phyloP scores from a whole-genome alignment of 2,113 vertebrate genomes.

The Lepidothrix coronata region DNA sequence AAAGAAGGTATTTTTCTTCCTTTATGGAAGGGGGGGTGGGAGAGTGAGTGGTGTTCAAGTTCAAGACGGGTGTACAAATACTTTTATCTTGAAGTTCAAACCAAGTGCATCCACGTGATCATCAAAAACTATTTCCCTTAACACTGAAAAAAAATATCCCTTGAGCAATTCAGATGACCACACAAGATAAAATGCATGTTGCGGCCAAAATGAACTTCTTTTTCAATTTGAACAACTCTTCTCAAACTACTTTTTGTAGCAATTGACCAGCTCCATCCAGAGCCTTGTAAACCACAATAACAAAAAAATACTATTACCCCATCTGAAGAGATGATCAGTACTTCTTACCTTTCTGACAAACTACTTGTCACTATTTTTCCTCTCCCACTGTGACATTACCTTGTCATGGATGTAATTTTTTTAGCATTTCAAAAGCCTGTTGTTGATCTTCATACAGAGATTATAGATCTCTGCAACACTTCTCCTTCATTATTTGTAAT shows the following conservation, averaged over 20 bases:
- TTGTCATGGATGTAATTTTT: neutral
- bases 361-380: neutral
- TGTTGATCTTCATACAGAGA: neutral
- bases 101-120: neutral
- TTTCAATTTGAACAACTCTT: neutral
- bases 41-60: neutral
- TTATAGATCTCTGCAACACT: slow-evolving; percentile 2
- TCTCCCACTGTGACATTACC: neutral
- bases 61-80: neutral
- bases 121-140: neutral
- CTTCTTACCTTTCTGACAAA: neutral
- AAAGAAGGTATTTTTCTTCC: neutral
- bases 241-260: neutral
- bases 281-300: neutral
- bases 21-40: fast-evolving
- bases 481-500: slow-evolving; percentile 25
- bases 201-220: neutral
- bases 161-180: neutral
- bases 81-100: neutral
- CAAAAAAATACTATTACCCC: neutral
- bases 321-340: neutral
- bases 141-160: neutral
- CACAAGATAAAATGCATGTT: neutral
- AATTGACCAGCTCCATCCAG: neutral
- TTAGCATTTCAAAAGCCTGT: neutral